phyloP scores from a whole-genome alignment of 2,113 vertebrate species.

The Mormyrus lacerda region DNA sequence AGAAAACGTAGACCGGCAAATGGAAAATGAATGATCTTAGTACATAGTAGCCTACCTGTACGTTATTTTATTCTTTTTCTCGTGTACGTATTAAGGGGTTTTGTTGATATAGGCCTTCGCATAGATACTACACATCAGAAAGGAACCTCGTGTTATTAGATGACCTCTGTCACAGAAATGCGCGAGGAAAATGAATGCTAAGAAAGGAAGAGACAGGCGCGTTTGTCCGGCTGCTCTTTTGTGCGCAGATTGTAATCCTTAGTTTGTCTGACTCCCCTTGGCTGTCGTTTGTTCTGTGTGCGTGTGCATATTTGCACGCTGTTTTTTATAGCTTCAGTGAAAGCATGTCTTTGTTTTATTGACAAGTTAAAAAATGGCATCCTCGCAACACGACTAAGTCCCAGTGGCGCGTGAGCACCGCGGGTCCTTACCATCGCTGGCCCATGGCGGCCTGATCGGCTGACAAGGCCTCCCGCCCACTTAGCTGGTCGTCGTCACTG shows the following conservation, averaged over 20 bases:
- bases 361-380: neutral
- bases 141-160: neutral
- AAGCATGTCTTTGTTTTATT: neutral
- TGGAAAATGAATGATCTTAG: neutral
- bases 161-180: neutral
- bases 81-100: neutral
- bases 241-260: neutral
- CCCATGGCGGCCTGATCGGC: neutral
- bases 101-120: neutral
- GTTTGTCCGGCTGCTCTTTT: neutral
- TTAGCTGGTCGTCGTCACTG: neutral
- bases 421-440: neutral
- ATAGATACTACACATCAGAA: neutral
- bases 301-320: neutral
- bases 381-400: neutral
- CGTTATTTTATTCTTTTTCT: neutral
- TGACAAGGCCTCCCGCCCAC: neutral
- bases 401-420: neutral
- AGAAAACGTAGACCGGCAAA: neutral
- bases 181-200: neutral
- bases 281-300: neutral
- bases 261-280: neutral
- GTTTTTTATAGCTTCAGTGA: neutral
- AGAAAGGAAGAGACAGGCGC: neutral
- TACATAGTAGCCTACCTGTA: neutral